Evolutionary conservation across 2,797 vertebrate genomes (phyloP).

Genomic region (Alexandromys oeconomus): DNA sequence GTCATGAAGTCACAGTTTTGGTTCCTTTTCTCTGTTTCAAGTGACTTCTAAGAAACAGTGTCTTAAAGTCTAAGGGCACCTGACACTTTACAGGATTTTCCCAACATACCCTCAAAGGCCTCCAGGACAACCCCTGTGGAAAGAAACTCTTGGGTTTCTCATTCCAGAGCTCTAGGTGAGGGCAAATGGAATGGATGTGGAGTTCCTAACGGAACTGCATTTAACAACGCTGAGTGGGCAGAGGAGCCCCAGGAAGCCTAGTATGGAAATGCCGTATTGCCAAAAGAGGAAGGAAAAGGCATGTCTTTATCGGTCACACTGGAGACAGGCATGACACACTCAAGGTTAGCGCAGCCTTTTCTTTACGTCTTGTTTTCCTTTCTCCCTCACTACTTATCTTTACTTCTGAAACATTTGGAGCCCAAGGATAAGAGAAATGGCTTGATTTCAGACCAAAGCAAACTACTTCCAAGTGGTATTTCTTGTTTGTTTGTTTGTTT

Average conservation of each 20-base stretch:
- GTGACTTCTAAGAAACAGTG: background rate
- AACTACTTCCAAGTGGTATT: background rate
- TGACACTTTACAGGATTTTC: background rate
- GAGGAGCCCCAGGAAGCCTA: background rate
- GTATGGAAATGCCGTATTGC: background rate
- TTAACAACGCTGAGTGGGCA: background rate
- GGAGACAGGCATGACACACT: background rate
- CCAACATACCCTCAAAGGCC: background rate
- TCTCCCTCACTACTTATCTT: background rate
- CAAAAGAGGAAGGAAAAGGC: background rate
- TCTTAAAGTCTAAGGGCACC: background rate
- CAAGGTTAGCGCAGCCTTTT: background rate
- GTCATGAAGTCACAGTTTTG: background rate
- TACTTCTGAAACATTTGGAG: slow-evolving; percentile 38
- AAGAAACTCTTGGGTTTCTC: background rate
- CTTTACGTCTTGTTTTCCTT: background rate
- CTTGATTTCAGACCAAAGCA: background rate
- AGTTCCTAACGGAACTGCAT: background rate
- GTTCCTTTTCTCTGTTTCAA: background rate
- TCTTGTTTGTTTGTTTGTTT: background rate
- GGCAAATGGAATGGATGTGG: background rate
- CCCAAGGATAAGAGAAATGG: background rate
- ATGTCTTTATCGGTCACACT: background rate
- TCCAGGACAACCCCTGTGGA: background rate
- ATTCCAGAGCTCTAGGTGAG: background rate